Evolutionary conservation across 2,888 invertebrate genomes (phyloP).

Genomic region (Calliphora vomitoria): DNA sequence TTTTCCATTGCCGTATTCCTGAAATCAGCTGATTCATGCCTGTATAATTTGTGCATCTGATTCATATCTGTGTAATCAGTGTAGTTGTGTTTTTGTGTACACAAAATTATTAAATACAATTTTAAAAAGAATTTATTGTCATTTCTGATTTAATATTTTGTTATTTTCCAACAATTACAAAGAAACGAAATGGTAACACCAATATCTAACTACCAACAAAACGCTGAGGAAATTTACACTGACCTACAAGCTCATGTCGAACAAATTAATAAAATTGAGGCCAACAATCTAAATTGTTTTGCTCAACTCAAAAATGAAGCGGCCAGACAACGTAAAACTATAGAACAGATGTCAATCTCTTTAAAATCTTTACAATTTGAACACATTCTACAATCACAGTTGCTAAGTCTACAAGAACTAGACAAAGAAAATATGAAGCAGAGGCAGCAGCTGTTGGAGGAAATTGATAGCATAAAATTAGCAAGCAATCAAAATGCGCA

Average conservation of each 20-base stretch:
- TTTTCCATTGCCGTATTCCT: too few species aligned
- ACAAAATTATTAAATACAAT: neutral
- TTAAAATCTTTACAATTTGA: neutral
- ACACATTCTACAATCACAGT: neutral
- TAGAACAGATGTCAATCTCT: neutral
- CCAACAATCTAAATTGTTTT: neutral
- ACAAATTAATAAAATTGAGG: constrained; percentile 18
- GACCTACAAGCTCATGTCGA: neutral
- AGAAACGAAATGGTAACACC: neutral
- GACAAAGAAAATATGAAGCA: neutral
- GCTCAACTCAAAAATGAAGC: neutral
- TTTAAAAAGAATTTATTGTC: neutral
- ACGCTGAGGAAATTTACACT: neutral
- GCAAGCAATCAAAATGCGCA: neutral
- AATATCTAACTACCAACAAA: neutral
- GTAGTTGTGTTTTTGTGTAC: neutral
- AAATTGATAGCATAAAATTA: neutral
- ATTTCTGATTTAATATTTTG: neutral
- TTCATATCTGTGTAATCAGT: too few species aligned
- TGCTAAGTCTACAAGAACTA: neutral
- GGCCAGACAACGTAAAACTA: neutral
- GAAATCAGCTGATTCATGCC: too few species aligned
- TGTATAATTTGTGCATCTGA: too few species aligned
- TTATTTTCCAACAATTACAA: neutral
- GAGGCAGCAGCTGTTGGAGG: neutral